Evolutionary conservation across 2,797 vertebrate species (phyloP).

Genomic region (Vespertilio murinus): DNA sequence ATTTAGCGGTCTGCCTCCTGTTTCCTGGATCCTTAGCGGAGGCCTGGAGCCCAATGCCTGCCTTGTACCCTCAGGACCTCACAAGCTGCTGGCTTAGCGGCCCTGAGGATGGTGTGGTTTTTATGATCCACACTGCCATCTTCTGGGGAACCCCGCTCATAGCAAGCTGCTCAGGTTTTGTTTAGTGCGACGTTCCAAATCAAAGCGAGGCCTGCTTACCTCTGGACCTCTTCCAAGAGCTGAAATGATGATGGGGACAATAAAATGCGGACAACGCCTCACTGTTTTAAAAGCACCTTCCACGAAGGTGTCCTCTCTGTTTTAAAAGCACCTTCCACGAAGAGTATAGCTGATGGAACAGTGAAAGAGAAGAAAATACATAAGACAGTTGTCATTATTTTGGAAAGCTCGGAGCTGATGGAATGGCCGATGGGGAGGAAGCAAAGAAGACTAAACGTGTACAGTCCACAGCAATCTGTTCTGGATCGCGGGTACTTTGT

Average conservation of each 20-base stretch:
- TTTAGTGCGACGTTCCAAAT: neutral
- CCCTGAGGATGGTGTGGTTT: neutral
- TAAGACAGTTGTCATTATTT: neutral
- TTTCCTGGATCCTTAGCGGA: neutral
- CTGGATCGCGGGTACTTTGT: neutral
- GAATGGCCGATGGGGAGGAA: neutral
- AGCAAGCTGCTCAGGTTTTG: neutral
- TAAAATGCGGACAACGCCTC: neutral
- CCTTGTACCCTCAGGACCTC: neutral
- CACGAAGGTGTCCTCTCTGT: neutral
- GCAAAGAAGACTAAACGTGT: neutral
- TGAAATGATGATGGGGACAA: neutral
- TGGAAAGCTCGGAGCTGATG: neutral
- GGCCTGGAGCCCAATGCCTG: neutral
- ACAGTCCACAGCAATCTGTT: neutral
- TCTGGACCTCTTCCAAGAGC: neutral
- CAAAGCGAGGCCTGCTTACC: neutral
- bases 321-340: neutral
- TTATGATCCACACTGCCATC: constrained; percentile 74
- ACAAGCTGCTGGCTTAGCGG: neutral
- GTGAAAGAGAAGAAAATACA: neutral
- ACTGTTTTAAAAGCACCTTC: neutral
- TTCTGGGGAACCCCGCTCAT: constrained; percentile 54
- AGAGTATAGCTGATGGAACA: neutral
- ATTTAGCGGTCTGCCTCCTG: neutral